These are phyloP conservation scores for Antedon mediterranea DNA, from an alignment of 53 echinoderm and acorn worm species.

Conservation along the genomic window DNA sequence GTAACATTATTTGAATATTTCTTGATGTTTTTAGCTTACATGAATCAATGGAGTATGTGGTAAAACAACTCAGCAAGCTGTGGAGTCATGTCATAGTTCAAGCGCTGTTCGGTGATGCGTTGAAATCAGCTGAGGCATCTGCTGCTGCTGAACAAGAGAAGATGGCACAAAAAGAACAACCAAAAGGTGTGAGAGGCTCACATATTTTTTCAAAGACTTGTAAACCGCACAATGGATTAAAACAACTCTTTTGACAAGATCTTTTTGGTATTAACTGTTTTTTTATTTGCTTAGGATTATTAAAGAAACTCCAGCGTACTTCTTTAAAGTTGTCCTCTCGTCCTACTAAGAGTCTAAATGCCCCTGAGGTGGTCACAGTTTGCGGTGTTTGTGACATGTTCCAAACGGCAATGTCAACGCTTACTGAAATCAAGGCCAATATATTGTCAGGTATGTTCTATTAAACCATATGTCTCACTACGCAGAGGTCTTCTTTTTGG, in stretches of 20 bases:
- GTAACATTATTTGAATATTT: too few relatives aligned
- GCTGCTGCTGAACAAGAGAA: slow-evolving; percentile 7
- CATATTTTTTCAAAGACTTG: too few relatives aligned
- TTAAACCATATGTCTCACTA: too few relatives aligned
- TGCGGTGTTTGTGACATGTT: slow-evolving; percentile 89
- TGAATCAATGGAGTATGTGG: slow-evolving; percentile 71
- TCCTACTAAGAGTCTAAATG: slow-evolving; percentile 55
- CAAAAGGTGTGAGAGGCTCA: too few relatives aligned
- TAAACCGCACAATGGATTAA: too few relatives aligned
- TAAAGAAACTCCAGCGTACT: slow-evolving; percentile 57
- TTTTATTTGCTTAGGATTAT: slow-evolving; percentile 36
- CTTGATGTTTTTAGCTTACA: slow-evolving; percentile 36
- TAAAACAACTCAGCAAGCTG: slow-evolving; percentile 56
- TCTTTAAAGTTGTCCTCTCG: slow-evolving; percentile 63
- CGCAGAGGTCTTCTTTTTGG: too few relatives aligned
- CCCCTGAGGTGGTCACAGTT: slow-evolving; percentile 61
- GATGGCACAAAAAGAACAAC: neutral
- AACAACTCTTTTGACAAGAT: too few relatives aligned
- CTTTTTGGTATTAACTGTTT: too few relatives aligned
- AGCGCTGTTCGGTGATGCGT: slow-evolving; percentile 42
- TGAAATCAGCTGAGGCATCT: slow-evolving; percentile 46
- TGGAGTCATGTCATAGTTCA: slow-evolving; percentile 70
- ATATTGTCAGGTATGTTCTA: slow-evolving; percentile 66
- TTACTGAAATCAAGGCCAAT: slow-evolving; percentile 77
- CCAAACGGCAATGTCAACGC: slow-evolving; percentile 67